These are phyloP conservation scores for Torymus auratus DNA, from an alignment of 2,888 invertebrate species.

Conservation along the genomic window DNA sequence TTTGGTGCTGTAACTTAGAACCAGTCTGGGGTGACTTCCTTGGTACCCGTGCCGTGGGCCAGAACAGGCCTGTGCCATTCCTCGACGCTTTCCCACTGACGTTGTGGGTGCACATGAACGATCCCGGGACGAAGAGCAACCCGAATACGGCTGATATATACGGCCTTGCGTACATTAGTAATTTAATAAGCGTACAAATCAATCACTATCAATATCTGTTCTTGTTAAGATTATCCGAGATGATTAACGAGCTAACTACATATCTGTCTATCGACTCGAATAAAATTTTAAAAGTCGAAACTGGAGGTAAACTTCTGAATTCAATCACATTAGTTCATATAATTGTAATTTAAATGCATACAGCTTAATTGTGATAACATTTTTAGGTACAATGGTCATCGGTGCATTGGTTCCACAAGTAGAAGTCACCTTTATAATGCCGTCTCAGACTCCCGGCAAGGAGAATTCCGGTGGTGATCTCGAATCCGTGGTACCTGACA, in stretches of 20 bases:
- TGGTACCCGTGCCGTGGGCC: conserved; percentile 87
- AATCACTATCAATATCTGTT: conserved; percentile 96
- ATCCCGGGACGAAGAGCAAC: conserved; percentile 60
- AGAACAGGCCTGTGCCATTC: conserved; percentile 86
- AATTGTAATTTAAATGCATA: no score
- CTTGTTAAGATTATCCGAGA: conserved; percentile 89
- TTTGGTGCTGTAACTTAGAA: conserved; percentile 93
- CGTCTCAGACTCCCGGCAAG: conserved; percentile 89
- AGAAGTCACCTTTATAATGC: conserved; percentile 92
- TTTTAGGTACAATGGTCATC: conserved; percentile 80
- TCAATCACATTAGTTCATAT: no score
- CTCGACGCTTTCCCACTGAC: conserved; percentile 92
- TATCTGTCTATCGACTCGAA: conserved; percentile 88
- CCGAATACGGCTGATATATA: conserved; percentile 83
- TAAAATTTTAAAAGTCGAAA: conserved; percentile 81
- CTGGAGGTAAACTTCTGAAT: conserved; percentile 65
- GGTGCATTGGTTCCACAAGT: conserved; percentile 90
- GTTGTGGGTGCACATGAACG: conserved; percentile 85
- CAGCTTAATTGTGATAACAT: background rate
- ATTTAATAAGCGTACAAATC: conserved; percentile 91
- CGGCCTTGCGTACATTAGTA: conserved; percentile 88
- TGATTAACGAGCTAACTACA: conserved; percentile 87
- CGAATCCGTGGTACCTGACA: conserved; percentile 91
- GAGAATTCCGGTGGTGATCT: conserved; percentile 91
- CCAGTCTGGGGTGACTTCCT: conserved; percentile 96